These are phyloP conservation scores for Rambutsinella grinnellia DNA, from an alignment of 2,888 invertebrate species.

Conservation along the genomic window DNA sequence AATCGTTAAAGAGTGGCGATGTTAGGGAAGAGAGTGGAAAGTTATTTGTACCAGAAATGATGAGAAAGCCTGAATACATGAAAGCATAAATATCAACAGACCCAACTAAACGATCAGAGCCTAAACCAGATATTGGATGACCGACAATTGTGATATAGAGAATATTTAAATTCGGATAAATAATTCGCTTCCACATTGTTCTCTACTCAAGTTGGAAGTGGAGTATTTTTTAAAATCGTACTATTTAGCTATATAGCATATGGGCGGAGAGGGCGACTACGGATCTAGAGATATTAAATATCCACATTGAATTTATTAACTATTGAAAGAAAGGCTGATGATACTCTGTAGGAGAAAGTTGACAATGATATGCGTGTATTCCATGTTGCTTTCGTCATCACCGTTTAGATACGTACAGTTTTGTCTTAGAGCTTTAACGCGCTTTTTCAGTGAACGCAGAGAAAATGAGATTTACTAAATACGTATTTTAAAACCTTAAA, in stretches of 20 bases:
- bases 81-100: background rate
- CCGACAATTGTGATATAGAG: slow-evolving; percentile 48
- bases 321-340: slow-evolving; percentile 49
- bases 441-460: slow-evolving; percentile 24
- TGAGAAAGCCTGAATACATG: background rate
- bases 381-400: slow-evolving; percentile 36
- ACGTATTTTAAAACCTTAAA: background rate
- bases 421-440: slow-evolving; percentile 43
- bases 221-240: background rate
- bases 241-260: background rate
- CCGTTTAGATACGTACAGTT: background rate
- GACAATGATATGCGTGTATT: slow-evolving; percentile 14
- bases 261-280: background rate
- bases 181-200: background rate
- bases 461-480: slow-evolving; percentile 22
- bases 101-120: slow-evolving; percentile 6
- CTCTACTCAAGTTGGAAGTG: too few species aligned
- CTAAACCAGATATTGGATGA: slow-evolving; percentile 23
- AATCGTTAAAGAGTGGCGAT: too few species aligned
- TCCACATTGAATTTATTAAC: too few species aligned
- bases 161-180: background rate
- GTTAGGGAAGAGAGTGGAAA: too few species aligned
- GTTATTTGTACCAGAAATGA: background rate
- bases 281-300: too few species aligned
- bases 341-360: slow-evolving; percentile 23